Conservation (phyloP, 2,797 vertebrate genomes). For the Brachymystax lenok region DNA sequence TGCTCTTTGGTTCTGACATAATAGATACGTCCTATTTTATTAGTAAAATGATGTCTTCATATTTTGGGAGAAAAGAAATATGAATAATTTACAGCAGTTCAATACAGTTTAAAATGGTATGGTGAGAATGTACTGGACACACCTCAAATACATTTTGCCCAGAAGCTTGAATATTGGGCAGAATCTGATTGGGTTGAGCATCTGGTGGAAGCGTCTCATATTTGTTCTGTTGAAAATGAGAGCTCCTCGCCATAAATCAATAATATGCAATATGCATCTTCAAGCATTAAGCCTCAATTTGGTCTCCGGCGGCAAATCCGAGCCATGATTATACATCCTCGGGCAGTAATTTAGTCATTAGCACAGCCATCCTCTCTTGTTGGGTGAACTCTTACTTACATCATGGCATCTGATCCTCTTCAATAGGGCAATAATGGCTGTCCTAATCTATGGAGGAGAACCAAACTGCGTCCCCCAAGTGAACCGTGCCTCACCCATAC, state of each 20-base stretch:
- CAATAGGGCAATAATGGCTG: slow-evolving; percentile 8
- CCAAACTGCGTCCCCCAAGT: slow-evolving; percentile 23
- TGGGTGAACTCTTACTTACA: slow-evolving; percentile 8
- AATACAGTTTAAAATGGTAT: not conserved
- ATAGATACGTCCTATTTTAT: not conserved
- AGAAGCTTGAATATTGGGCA: not conserved
- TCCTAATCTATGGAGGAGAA: slow-evolving; percentile 27
- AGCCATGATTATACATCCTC: slow-evolving; percentile 49
- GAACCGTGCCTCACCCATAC: slow-evolving; percentile 3
- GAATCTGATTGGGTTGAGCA: not conserved
- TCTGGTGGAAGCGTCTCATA: not conserved
- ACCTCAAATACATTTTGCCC: not conserved
- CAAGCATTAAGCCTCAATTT: slow-evolving; percentile 14
- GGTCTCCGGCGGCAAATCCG: not conserved
- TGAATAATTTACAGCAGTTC: too few relatives aligned
- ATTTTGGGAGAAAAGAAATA: not conserved
- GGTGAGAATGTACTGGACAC: not conserved
- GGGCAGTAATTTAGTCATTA: slow-evolving; percentile 51
- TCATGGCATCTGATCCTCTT: slow-evolving; percentile 41
- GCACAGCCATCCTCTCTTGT: slow-evolving; percentile 22
- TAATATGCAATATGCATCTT: slow-evolving; percentile 18
- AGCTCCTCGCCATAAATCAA: slow-evolving; percentile 30
- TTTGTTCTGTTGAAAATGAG: slow-evolving; percentile 33
- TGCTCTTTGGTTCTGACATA: not conserved
- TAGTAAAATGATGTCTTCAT: not conserved